These are phyloP conservation scores for Eupithecia tripunctaria DNA, from an alignment of 2,888 invertebrate genomes.

Conservation along the genomic window DNA sequence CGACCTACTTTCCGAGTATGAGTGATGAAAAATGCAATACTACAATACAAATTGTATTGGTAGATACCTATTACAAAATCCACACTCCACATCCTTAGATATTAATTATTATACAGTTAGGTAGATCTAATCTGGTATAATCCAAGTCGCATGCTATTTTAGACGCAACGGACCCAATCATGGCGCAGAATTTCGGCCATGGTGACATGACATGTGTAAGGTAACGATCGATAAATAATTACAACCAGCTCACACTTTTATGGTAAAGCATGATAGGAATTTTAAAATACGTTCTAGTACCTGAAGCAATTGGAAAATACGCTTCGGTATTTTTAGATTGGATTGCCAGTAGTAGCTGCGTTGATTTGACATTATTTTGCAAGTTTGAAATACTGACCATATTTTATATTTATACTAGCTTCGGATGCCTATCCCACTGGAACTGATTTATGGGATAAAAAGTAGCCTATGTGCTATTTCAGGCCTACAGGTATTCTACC, in stretches of 20 bases:
- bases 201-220: conserved; percentile 2
- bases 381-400: neutral
- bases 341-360: neutral
- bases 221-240: neutral
- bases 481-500: no score
- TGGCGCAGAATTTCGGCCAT: neutral
- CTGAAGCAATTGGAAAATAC: neutral
- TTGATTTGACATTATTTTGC: neutral
- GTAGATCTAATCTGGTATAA: no score
- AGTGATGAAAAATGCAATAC: no score
- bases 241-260: neutral
- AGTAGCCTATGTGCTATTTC: no score
- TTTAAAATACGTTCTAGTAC: neutral
- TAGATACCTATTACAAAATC: no score
- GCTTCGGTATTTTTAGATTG: conserved; percentile 14
- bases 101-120: no score
- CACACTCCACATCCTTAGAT: no score
- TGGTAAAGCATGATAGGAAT: conserved; percentile 11
- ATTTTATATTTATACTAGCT: no score
- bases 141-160: neutral
- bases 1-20: no score
- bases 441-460: no score
- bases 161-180: neutral
- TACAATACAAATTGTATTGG: no score
- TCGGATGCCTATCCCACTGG: no score